Base-by-base conservation (phyloP, 2,113 vertebrate genomes). In the Hyperopisus bebe region DNA sequence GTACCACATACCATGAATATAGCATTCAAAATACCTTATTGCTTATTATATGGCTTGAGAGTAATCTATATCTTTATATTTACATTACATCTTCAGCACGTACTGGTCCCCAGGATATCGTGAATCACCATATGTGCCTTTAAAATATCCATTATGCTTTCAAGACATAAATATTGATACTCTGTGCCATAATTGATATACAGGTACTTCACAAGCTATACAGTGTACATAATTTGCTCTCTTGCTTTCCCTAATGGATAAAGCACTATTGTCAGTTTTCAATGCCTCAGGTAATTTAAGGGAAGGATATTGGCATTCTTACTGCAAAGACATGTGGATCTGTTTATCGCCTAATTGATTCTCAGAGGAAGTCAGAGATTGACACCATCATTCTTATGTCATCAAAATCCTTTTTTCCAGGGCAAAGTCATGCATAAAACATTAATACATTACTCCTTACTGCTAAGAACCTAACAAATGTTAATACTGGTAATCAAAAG, bases 331-430 rank as follows among this genome's bases (percentile, higher is more conserved):
- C 93, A 95, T 95, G 92, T 88, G 91, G 91, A 91, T 91, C 96
- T 97, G 94, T 97, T 97, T 97, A 95, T 96, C 95, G 96, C 93
- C 94, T 96, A 97, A 97, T 96, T 97, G 94, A 96, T 95, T 97
- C 96, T 97, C 96, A 92, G 93, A 96, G 95, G 95, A 96, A 95
- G 92, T 92, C 94, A 53, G 90, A 92, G 95, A 95, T 94, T 93
- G 96, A 95, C 92, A 94, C 92, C 92, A 91, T 95, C 93, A 94
- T 93, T 94, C 90, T 93, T 92, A 91, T 94, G 92, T 91, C 77
- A 92, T 93, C 94, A 95, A 95, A 94, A 94, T 92, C 93, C 94
- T 93, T 94, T 95, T 70, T 95, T 83, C 90, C 87, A 87, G 92
- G 94, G 92, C 92, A 93, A 92, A 93, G 93, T 91, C 91, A 95